Percentiles rank a stretch among this genome's conserved stretches.
Evolutionary conservation across 2,888 invertebrate genomes (phyloP).

Genomic region (Nowickia ferox): DNA sequence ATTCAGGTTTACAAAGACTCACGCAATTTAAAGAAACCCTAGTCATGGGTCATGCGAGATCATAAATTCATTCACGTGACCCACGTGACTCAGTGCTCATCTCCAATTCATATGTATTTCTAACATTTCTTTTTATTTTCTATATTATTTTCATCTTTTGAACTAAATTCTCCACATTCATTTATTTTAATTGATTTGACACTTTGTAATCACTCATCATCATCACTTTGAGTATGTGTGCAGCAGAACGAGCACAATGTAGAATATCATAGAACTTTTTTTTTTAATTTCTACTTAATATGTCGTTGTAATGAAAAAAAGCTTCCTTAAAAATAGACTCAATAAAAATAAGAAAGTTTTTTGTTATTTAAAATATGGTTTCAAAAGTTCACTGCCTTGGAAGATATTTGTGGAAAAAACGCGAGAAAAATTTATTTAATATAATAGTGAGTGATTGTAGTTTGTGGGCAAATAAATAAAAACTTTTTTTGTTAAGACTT

Average conservation of each 20-base stretch:
- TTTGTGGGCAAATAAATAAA: constrained; percentile 14
- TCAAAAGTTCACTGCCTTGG: not conserved
- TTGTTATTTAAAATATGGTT: not conserved
- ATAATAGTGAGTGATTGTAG: not conserved
- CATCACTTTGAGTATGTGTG: constrained; percentile 4
- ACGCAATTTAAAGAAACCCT: too few relatives aligned
- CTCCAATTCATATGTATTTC: not conserved
- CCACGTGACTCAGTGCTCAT: too few relatives aligned
- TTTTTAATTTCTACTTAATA: not conserved
- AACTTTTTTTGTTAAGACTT: constrained; percentile 16
- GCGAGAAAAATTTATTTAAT: not conserved
- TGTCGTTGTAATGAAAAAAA: not conserved
- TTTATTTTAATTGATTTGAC: constrained; percentile 72
- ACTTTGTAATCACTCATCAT: constrained; percentile 70
- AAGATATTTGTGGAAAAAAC: not conserved
- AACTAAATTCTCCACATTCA: constrained; percentile 51
- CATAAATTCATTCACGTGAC: too few relatives aligned
- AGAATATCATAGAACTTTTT: constrained; percentile 4
- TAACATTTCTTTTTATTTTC: constrained; percentile 12
- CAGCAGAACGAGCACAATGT: not conserved
- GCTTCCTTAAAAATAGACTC: constrained; percentile 15
- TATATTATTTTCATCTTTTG: constrained; percentile 44
- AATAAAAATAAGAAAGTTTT: not conserved
- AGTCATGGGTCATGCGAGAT: too few relatives aligned
- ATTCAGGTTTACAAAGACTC: too few relatives aligned